Conservation (phyloP, 1,140 invertebrate genomes). For the Dendroctonus valens region DNA sequence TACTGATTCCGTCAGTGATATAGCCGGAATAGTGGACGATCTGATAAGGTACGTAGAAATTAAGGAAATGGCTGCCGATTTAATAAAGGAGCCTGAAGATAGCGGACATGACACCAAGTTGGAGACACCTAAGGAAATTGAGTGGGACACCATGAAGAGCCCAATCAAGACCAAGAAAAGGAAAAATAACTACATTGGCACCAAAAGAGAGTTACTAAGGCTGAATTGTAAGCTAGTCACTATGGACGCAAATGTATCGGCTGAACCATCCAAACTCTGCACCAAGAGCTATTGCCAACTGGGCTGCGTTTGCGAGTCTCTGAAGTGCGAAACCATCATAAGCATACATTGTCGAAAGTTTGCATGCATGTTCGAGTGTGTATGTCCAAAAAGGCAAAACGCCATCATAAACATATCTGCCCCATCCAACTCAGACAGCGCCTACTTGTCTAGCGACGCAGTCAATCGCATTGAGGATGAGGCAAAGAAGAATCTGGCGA, state of each 20-base stretch:
- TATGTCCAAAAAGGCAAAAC: slow-evolving; percentile 41
- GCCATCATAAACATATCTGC: slow-evolving; percentile 6
- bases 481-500: slow-evolving; percentile 49
- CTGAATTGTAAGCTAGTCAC: slow-evolving; percentile 51
- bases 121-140: background rate
- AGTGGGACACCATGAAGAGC: slow-evolving; percentile 22
- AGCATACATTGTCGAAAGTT: slow-evolving; percentile 50
- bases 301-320: slow-evolving; percentile 54
- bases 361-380: slow-evolving; percentile 53
- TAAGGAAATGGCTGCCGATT: slow-evolving; percentile 43
- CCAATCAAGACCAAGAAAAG: no score
- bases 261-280: slow-evolving; percentile 39
- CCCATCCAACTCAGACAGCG: slow-evolving; percentile 19
- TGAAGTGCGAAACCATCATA: slow-evolving; percentile 39
- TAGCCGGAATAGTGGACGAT: slow-evolving; percentile 43
- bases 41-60: slow-evolving; percentile 47
- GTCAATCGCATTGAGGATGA: slow-evolving; percentile 49
- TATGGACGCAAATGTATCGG: slow-evolving; percentile 40
- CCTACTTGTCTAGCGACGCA: slow-evolving; percentile 42
- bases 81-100: slow-evolving; percentile 44
- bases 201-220: slow-evolving; percentile 46
- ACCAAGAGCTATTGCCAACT: slow-evolving; percentile 49
- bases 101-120: background rate
- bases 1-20: slow-evolving; percentile 10
- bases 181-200: background rate